phyloP scores from a whole-genome alignment of 2,113 vertebrate genomes.

The Odocoileus hemionus region DNA sequence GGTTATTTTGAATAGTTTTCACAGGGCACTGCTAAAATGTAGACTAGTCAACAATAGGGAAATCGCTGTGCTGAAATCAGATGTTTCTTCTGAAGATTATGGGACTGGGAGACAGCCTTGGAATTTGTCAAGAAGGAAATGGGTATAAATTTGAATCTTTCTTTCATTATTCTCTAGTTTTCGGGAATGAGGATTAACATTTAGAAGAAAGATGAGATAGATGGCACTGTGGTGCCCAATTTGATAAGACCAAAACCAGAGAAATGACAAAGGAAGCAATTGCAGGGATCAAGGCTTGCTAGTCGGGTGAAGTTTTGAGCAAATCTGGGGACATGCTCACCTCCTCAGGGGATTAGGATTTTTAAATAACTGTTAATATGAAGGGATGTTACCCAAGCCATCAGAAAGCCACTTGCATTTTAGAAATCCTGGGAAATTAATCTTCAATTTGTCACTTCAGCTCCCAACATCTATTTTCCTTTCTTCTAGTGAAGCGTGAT shows the following conservation, averaged over 20 bases:
- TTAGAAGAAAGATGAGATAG: background rate
- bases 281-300: background rate
- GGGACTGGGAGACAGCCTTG: background rate
- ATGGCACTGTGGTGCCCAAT: background rate
- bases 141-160: background rate
- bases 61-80: background rate
- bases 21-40: background rate
- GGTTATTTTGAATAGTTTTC: background rate
- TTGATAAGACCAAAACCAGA: background rate
- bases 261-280: background rate
- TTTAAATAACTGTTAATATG: background rate
- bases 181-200: background rate
- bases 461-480: background rate
- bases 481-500: background rate
- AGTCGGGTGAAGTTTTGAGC: background rate
- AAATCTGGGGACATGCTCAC: background rate
- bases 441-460: background rate
- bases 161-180: background rate
- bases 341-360: background rate
- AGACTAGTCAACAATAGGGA: background rate
- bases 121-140: background rate
- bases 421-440: background rate
- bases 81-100: background rate
- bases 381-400: background rate
- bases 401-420: background rate